phyloP scores from a whole-genome alignment of 2,113 vertebrate species.

The Balaenoptera acutorostrata region DNA sequence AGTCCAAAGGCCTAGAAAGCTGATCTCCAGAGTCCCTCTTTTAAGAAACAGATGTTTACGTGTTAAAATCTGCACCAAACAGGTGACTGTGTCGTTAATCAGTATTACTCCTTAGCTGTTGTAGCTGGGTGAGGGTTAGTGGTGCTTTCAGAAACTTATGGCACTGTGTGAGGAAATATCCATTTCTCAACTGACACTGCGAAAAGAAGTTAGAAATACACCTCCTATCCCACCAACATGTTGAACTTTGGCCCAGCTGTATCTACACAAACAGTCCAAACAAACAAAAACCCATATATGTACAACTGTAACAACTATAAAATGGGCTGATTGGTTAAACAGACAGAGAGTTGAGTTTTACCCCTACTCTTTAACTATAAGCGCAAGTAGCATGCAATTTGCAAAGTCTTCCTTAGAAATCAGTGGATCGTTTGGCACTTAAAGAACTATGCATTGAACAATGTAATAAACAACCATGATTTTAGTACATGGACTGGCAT shows the following conservation, averaged over 20 bases:
- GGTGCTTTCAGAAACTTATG: background rate
- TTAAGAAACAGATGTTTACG: background rate
- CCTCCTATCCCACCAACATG: background rate
- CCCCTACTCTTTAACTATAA: background rate
- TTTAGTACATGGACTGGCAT: background rate
- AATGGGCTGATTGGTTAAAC: background rate
- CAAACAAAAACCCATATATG: background rate
- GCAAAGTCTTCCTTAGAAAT: constrained; percentile 5
- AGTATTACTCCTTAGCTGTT: background rate
- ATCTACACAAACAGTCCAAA: background rate
- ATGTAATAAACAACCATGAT: background rate
- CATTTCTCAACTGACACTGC: background rate
- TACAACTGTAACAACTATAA: background rate
- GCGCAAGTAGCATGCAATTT: background rate
- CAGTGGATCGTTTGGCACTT: background rate
- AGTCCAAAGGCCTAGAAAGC: background rate
- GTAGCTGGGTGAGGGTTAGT: background rate
- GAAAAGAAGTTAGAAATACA: background rate
- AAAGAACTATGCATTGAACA: background rate
- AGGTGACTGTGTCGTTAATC: background rate
- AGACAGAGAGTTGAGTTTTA: background rate
- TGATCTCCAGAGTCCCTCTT: background rate
- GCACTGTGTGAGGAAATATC: background rate
- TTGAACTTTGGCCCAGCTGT: background rate
- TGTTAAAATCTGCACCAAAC: background rate